These are phyloP conservation scores for Tridacna gigas DNA, from an alignment of 2,888 invertebrate genomes.

Conservation along the genomic window DNA sequence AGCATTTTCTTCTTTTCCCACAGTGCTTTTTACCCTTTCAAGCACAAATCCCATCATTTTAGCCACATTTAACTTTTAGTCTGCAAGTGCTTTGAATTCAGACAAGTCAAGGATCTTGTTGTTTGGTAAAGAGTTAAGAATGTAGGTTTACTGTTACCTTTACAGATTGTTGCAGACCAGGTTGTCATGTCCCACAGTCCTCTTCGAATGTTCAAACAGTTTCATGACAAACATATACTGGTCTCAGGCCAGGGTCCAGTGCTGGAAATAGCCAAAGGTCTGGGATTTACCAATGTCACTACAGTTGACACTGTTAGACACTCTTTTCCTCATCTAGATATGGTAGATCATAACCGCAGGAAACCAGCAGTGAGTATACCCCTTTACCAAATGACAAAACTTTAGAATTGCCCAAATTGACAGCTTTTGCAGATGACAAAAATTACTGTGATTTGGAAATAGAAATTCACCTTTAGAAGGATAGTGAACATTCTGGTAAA, in stretches of 20 bases:
- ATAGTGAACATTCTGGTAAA: too few species aligned
- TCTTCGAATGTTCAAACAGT: conserved; percentile 87
- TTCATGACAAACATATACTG: conserved; percentile 88
- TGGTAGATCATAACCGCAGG: conserved; percentile 86
- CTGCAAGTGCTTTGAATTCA: too few species aligned
- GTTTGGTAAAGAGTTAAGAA: too few species aligned
- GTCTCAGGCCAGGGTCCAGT: conserved; percentile 88
- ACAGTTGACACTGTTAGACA: conserved; percentile 87
- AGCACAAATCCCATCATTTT: too few species aligned
- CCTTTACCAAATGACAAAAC: too few species aligned
- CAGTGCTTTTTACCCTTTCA: background rate
- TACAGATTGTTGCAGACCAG: conserved; percentile 87
- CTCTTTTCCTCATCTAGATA: conserved; percentile 88
- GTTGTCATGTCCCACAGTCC: conserved; percentile 90
- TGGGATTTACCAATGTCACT: conserved; percentile 88
- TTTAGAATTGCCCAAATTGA: too few species aligned
- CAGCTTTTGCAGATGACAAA: too few species aligned
- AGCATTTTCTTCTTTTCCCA: background rate
- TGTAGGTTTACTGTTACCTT: background rate
- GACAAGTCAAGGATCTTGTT: too few species aligned
- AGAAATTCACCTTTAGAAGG: too few species aligned
- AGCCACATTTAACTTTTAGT: too few species aligned
- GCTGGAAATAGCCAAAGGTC: conserved; percentile 86
- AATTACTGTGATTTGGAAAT: too few species aligned
- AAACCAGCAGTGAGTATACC: conserved; percentile 83